These are phyloP conservation scores for Silurus meridionalis DNA, from an alignment of 2,113 vertebrate genomes.

Conservation along the genomic window DNA sequence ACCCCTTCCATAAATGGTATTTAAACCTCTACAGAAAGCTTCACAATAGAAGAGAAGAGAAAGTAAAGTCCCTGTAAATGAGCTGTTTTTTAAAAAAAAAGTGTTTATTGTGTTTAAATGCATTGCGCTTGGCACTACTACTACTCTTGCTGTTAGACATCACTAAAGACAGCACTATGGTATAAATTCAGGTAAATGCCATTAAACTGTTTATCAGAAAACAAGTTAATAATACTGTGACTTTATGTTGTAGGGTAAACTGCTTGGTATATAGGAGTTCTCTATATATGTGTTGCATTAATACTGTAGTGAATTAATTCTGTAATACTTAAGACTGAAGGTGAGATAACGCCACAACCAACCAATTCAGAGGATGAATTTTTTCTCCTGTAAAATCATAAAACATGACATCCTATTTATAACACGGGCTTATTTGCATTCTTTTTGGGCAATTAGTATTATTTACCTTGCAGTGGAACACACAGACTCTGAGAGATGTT, in stretches of 20 bases:
- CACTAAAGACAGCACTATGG: not conserved
- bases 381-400: not conserved
- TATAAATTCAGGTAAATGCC: not conserved
- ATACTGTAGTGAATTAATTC: not conserved
- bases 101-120: not conserved
- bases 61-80: not conserved
- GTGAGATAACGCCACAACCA: not conserved
- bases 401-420: not conserved
- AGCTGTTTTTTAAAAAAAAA: not conserved
- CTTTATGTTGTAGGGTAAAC: not conserved
- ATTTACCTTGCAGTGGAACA: slow-evolving; percentile 59
- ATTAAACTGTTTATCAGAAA: not conserved
- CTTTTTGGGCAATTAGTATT: not conserved
- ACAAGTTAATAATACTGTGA: not conserved
- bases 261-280: not conserved
- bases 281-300: not conserved
- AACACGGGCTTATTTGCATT: not conserved
- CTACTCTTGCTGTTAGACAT: too few species aligned
- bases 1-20: not conserved
- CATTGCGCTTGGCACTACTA: not conserved
- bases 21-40: not conserved
- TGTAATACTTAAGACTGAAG: not conserved
- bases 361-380: not conserved
- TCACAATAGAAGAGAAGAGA: not conserved
- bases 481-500: slow-evolving; percentile 59